phyloP scores from a whole-genome alignment of 2,888 invertebrate species.

The Homarus gammarus region DNA sequence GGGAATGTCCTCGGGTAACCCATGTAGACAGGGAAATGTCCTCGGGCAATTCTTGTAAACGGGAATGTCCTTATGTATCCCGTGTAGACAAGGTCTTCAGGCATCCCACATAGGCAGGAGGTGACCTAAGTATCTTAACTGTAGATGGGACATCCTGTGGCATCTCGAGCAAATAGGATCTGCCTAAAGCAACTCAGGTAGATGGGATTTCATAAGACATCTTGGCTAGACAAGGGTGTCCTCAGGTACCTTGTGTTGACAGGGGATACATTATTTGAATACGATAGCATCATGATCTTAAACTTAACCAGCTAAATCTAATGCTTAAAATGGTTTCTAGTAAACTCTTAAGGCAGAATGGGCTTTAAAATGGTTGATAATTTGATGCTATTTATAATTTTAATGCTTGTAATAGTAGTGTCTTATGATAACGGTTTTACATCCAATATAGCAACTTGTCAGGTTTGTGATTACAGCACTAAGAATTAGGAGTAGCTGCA shows the following conservation, averaged over 20 bases:
- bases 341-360: constrained; percentile 24
- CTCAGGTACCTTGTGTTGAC: neutral
- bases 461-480: no score
- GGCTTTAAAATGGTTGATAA: constrained; percentile 23
- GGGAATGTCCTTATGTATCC: neutral
- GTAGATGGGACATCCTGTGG: no score
- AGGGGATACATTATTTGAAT: constrained; percentile 18
- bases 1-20: neutral
- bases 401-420: no score
- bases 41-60: neutral
- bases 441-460: no score
- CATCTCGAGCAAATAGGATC: no score
- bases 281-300: constrained; percentile 34
- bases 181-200: no score
- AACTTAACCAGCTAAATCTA: constrained; percentile 39
- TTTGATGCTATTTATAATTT: neutral
- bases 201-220: neutral
- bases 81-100: neutral
- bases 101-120: neutral
- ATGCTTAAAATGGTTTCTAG: constrained; percentile 31
- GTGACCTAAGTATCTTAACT: no score
- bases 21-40: neutral
- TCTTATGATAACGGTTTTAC: no score
- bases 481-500: no score
- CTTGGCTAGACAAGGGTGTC: neutral